Evolutionary conservation across 2,797 vertebrate genomes (phyloP).

Genomic region (Hybognathus amarus): DNA sequence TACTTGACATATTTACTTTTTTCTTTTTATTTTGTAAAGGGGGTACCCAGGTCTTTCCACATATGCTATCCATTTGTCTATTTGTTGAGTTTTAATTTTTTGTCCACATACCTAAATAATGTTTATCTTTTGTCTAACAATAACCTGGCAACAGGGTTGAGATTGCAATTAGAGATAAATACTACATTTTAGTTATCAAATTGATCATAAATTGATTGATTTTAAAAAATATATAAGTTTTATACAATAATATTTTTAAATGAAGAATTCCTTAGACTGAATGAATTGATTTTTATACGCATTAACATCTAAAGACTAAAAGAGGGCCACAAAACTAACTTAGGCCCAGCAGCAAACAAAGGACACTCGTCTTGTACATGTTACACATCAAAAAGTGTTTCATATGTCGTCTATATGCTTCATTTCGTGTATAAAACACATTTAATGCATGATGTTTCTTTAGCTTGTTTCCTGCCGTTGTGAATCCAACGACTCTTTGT

Average conservation of each 20-base stretch:
- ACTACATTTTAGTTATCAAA: not conserved
- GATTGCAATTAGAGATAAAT: not conserved
- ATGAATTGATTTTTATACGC: no score
- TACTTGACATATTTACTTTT: no score
- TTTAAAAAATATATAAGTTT: no score
- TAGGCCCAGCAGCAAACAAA: conserved; percentile 26
- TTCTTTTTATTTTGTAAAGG: no score
- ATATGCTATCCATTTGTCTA: no score
- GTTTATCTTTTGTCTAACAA: not conserved
- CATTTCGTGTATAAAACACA: not conserved
- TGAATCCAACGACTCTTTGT: conserved; percentile 25
- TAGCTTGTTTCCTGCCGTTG: not conserved
- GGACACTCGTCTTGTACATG: not conserved
- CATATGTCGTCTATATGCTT: not conserved
- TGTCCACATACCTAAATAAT: no score
- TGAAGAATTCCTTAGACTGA: not conserved
- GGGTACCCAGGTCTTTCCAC: no score
- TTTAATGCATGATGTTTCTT: not conserved
- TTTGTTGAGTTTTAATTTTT: no score
- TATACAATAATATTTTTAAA: no score
- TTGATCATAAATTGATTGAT: no score
- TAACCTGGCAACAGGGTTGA: not conserved
- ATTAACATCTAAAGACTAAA: not conserved
- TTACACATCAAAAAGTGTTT: not conserved
- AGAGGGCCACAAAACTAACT: not conserved